Percentiles rank a stretch among this genome's conserved stretches.
phyloP scores from a whole-genome alignment of 2,888 invertebrate genomes.

The Epicampocera succincta region DNA sequence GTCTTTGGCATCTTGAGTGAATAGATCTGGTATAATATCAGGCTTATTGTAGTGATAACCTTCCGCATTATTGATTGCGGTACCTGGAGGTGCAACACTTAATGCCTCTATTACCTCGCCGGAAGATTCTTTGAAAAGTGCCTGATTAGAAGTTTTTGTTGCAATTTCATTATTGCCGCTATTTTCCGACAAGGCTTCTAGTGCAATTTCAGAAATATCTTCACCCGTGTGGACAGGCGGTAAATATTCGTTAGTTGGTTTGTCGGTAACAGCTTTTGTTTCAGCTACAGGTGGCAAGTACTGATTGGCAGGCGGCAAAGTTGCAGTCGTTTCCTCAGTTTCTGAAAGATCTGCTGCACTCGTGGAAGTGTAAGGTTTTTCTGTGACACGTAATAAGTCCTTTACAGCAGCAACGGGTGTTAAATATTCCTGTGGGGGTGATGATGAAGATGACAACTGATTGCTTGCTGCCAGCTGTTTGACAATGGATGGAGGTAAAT shows the following conservation, averaged over 20 bases:
- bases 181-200: background rate
- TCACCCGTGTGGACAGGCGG: slow-evolving; percentile 11
- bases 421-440: slow-evolving; percentile 44
- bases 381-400: slow-evolving; percentile 56
- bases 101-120: slow-evolving; percentile 25
- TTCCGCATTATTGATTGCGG: slow-evolving; percentile 73
- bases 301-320: slow-evolving; percentile 55
- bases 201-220: slow-evolving; percentile 69
- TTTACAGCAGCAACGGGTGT: slow-evolving; percentile 18
- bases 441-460: slow-evolving; percentile 7
- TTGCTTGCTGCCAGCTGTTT: slow-evolving; percentile 69
- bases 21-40: slow-evolving; percentile 28
- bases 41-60: slow-evolving; percentile 78
- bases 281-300: slow-evolving; percentile 73
- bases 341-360: background rate
- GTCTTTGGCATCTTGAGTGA: background rate
- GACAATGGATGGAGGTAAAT: slow-evolving; percentile 4
- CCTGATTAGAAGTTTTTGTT: background rate
- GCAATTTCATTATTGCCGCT: background rate
- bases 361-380: background rate
- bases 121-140: background rate
- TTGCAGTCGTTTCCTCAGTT: background rate
- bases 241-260: slow-evolving; percentile 14
- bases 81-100: slow-evolving; percentile 64
- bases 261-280: slow-evolving; percentile 54